A percentile compares a stretch with the other conserved stretches of the same genome.
phyloP scores from a whole-genome alignment of 2,797 vertebrate genomes.

The Labroides dimidiatus region DNA sequence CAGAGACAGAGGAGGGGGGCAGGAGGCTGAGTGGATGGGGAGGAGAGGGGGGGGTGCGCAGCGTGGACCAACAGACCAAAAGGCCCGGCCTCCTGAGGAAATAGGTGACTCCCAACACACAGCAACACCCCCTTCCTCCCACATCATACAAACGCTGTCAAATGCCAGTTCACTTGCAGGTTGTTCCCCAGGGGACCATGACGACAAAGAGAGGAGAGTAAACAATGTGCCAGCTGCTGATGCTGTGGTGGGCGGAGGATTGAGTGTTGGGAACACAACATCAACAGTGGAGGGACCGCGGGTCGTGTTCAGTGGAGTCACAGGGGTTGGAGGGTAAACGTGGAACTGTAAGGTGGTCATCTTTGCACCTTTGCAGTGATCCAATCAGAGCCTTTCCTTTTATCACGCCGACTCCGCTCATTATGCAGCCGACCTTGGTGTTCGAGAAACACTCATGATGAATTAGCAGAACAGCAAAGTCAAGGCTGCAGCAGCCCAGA shows the following conservation, averaged over 20 bases:
- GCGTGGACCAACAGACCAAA: slow-evolving; percentile 65
- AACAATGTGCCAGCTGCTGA: slow-evolving; percentile 67
- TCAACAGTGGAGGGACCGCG: slow-evolving; percentile 20
- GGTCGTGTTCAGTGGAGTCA: slow-evolving; percentile 53
- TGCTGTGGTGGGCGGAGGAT: slow-evolving; percentile 15
- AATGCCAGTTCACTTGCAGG: slow-evolving; percentile 78
- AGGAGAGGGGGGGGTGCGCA: slow-evolving; percentile 19
- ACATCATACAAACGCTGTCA: slow-evolving; percentile 68
- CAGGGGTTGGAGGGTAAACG: slow-evolving; percentile 48
- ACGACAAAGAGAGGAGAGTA: slow-evolving; percentile 70
- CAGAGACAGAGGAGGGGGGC: slow-evolving; percentile 55
- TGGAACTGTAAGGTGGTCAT: slow-evolving; percentile 42
- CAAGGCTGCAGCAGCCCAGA: slow-evolving; percentile 62
- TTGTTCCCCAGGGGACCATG: slow-evolving; percentile 67
- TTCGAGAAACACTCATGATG: slow-evolving; percentile 66
- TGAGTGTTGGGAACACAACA: slow-evolving; percentile 24
- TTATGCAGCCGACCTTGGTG: slow-evolving; percentile 70
- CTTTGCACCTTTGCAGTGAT: slow-evolving; percentile 55
- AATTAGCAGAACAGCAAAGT: slow-evolving; percentile 72
- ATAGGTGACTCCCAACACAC: slow-evolving; percentile 75
- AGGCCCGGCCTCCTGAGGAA: slow-evolving; percentile 73
- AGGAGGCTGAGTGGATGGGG: slow-evolving; percentile 42
- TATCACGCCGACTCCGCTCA: slow-evolving; percentile 68
- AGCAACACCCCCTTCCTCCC: slow-evolving; percentile 35
- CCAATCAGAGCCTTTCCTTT: slow-evolving; percentile 72